These are phyloP conservation scores for Columba janthina DNA, from an alignment of 2,113 vertebrate genomes.

Conservation along the genomic window DNA sequence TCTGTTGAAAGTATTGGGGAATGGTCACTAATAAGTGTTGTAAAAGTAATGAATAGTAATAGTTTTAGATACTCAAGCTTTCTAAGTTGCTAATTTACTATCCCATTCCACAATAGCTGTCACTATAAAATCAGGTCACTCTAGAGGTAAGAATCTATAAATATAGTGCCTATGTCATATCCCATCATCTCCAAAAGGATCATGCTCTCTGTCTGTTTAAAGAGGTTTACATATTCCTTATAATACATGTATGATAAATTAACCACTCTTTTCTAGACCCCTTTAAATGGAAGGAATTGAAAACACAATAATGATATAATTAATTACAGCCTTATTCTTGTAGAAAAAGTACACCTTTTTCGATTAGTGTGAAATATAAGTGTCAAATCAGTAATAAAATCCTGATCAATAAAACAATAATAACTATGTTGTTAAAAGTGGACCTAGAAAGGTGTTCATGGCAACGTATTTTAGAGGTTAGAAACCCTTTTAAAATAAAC, in stretches of 20 bases:
- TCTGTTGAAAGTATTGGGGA: constrained; percentile 50
- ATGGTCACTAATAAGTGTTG: constrained; percentile 48
- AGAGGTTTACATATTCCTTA: constrained; percentile 82
- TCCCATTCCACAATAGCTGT: constrained; percentile 66
- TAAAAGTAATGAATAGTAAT: constrained; percentile 57
- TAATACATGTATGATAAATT: constrained; percentile 87
- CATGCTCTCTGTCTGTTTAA: constrained; percentile 80
- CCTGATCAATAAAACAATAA: constrained; percentile 99
- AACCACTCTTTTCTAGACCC: constrained; percentile 83
- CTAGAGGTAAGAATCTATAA: constrained; percentile 77
- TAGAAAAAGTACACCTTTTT: constrained; percentile 95
- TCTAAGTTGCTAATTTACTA: constrained; percentile 72
- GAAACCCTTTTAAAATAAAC: constrained; percentile 99
- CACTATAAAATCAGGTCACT: constrained; percentile 77
- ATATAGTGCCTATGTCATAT: constrained; percentile 83
- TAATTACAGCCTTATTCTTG: constrained; percentile 92
- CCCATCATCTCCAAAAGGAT: constrained; percentile 82
- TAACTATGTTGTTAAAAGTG: constrained; percentile 99
- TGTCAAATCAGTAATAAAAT: constrained; percentile 98
- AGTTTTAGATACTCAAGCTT: constrained; percentile 52
- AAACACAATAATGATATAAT: constrained; percentile 98
- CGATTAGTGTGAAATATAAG: constrained; percentile 99
- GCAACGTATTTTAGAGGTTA: constrained; percentile 93
- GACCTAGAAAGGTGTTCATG: constrained; percentile 89
- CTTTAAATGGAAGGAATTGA: constrained; percentile 81